These are phyloP conservation scores for Bombus cullumanus DNA, from an alignment of 1,140 invertebrate genomes.

Conservation along the genomic window DNA sequence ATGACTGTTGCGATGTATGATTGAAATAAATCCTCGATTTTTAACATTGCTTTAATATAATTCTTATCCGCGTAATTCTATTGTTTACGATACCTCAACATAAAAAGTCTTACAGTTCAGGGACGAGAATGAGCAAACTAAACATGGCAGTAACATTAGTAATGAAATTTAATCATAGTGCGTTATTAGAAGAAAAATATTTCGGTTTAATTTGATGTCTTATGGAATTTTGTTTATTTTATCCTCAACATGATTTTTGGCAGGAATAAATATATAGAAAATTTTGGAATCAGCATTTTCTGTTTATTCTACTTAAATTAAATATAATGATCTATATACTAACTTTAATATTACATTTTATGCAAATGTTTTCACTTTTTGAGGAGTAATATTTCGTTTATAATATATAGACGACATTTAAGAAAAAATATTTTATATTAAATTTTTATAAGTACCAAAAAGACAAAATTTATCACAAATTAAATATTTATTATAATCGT, in stretches of 20 bases:
- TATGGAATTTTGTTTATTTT: background rate
- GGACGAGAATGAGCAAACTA: background rate
- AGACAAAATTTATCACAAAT: background rate
- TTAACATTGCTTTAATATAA: background rate
- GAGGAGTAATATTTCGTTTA: background rate
- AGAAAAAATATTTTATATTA: background rate
- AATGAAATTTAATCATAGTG: conserved; percentile 32
- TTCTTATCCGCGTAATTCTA: background rate
- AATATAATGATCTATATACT: background rate
- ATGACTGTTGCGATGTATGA: background rate
- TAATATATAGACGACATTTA: background rate
- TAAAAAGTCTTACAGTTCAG: background rate
- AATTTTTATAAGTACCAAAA: background rate
- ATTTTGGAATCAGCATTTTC: background rate
- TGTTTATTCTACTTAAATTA: background rate
- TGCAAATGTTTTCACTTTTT: background rate
- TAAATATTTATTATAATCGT: background rate
- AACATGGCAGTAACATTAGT: conserved; percentile 32
- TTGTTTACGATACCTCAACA: conserved; percentile 2
- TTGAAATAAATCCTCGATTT: background rate
- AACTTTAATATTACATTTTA: background rate
- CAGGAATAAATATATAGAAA: background rate
- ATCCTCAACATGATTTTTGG: background rate
- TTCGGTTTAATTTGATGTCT: background rate
- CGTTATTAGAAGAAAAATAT: background rate